Percentiles rank a stretch among this genome's conserved stretches.
Conservation (phyloP, 2,888 invertebrate species). For the Morpho achilles region DNA sequence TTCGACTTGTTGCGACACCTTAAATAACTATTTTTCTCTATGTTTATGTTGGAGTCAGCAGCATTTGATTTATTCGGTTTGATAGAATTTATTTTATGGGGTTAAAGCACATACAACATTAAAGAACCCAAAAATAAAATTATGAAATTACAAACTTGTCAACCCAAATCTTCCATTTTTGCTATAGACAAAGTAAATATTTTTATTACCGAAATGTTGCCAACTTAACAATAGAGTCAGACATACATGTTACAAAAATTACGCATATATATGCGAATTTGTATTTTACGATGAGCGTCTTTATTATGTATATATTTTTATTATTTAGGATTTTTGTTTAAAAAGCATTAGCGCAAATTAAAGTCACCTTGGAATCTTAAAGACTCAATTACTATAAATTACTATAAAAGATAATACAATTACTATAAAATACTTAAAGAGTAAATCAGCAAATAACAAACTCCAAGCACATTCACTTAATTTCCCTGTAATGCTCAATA, state of each 20-base stretch:
- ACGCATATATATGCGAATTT: background rate
- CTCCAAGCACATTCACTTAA: no score
- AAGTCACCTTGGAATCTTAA: no score
- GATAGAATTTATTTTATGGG: slow-evolving; percentile 38
- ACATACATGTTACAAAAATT: background rate
- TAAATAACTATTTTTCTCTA: slow-evolving; percentile 26
- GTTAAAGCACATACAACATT: slow-evolving; percentile 51
- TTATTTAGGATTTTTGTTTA: no score
- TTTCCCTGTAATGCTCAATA: no score
- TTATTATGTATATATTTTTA: no score
- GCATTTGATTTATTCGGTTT: slow-evolving; percentile 32
- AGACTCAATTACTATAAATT: no score
- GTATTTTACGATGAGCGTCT: no score
- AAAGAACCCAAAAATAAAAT: slow-evolving; percentile 67
- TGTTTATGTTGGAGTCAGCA: slow-evolving; percentile 30
- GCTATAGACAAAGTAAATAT: slow-evolving; percentile 42
- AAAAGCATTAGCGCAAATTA: no score
- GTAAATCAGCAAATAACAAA: no score
- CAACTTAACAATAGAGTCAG: background rate
- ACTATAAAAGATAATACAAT: no score
- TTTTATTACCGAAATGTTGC: slow-evolving; percentile 1
- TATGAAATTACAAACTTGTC: slow-evolving; percentile 72
- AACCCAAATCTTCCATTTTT: slow-evolving; percentile 73
- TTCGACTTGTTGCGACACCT: slow-evolving; percentile 58
- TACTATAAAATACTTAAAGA: no score